Conservation (phyloP, 1,140 invertebrate species). For the Triops cancriformis region DNA sequence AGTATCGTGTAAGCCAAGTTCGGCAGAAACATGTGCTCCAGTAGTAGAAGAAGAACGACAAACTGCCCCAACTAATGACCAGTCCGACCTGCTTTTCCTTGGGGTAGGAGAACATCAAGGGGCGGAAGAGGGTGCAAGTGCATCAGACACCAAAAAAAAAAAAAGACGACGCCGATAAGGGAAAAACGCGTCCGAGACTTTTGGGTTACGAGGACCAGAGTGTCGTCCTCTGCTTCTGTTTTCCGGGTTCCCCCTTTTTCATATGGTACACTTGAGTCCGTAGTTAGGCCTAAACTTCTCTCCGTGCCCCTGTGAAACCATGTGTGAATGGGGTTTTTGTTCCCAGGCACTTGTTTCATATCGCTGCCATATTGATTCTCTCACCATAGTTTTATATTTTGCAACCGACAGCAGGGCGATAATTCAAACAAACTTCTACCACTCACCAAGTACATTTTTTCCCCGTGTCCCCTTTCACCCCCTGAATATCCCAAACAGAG, state of each 20-base stretch:
- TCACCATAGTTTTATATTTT: conserved; percentile 7
- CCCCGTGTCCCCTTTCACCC: not conserved
- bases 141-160: too few relatives aligned
- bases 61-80: conserved; percentile 13
- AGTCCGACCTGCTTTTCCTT: not conserved
- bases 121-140: not conserved
- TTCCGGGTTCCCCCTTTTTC: not conserved
- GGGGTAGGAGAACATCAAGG: not conserved
- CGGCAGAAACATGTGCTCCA: not conserved
- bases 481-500: not conserved
- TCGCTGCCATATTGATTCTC: not conserved
- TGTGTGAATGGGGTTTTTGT: not conserved
- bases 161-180: not conserved
- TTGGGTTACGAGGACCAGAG: not conserved
- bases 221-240: not conserved
- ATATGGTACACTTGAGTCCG: not conserved
- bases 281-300: not conserved
- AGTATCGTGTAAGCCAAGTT: not conserved
- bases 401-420: not conserved
- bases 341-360: conserved; percentile 10
- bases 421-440: not conserved
- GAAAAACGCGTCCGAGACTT: not conserved
- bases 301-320: not conserved
- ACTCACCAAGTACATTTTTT: not conserved
- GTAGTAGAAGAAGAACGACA: not conserved